Percentiles rank a stretch among this genome's conserved stretches.
Conservation (phyloP, 2,797 vertebrate genomes). For the Heliangelus exortis region DNA sequence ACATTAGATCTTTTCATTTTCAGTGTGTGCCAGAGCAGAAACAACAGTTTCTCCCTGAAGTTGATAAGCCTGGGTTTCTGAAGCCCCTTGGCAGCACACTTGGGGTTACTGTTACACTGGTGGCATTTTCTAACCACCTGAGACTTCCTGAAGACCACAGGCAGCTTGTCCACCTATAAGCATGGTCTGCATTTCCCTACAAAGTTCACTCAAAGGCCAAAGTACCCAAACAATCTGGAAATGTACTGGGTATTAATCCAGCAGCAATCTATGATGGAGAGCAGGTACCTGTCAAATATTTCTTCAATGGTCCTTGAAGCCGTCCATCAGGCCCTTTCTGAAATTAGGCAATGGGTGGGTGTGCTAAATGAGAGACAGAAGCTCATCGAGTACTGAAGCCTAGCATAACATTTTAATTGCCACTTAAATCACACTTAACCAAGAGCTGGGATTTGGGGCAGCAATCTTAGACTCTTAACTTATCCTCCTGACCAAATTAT, state of each 20-base stretch:
- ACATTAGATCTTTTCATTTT: neutral
- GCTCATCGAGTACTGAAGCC: neutral
- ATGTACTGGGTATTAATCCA: neutral
- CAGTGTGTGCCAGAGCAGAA: neutral
- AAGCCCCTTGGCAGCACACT: rapidly evolving
- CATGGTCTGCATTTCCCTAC: neutral
- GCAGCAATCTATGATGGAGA: neutral
- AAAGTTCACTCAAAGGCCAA: neutral
- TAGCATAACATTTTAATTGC: constrained; percentile 51
- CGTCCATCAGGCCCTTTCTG: constrained; percentile 22
- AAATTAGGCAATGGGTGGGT: neutral
- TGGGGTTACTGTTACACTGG: neutral
- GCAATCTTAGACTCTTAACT: constrained; percentile 44
- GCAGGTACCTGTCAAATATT: constrained; percentile 8
- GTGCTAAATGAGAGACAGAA: constrained; percentile 22
- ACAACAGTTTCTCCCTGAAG: neutral
- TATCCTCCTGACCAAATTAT: constrained; percentile 48
- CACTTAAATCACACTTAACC: constrained; percentile 58
- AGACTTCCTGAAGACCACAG: neutral
- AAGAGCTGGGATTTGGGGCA: constrained; percentile 46
- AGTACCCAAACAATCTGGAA: neutral
- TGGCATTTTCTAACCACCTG: neutral
- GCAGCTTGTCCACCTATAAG: neutral
- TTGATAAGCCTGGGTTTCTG: rapidly evolving
- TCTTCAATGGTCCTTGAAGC: neutral